Evolutionary conservation across 1,140 invertebrate species (phyloP), one percentile per base, ranked within the genome.

Genomic region (Lordiphosa collinella): DNA sequence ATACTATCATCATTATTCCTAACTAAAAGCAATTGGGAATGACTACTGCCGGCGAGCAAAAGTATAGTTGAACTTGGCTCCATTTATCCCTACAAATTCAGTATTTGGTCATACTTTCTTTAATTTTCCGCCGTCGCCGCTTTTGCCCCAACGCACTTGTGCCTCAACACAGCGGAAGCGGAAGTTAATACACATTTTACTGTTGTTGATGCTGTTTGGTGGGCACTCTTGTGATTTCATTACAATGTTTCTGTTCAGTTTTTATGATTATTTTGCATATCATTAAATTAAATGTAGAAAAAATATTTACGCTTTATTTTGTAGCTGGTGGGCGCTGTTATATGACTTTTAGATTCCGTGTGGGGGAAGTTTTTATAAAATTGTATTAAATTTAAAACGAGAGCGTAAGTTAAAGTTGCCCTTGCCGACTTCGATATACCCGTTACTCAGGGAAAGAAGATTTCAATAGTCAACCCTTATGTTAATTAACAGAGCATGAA

Each of bases 211-310:
- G 31, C 48, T 52, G 29, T 62, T 72, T 74, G 68, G 55, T 67
- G 65, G 67, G 68, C 65, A 57, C 55, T 72, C 58, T 74, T 63
- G 58, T 71, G 62, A 57, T 74, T 74, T 71, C 66, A 66, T 74
- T 66, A 57, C 57, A 71, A 62, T 67, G 61, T 74, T 71, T 25
- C 29, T 34, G 16, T 49, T 49, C 13, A 9, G 16, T 34, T 36
- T 75, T 68, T 69, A 73, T 73, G 58, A 69, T 73, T 73, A 67
- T 63, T 73, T 73, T 69, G 69, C 71, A 69, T 75, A 69, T 65
- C 65, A 58, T 65, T 57, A 75, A 75, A 75, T 75, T 74, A 74
- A 75, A 75, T 69, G 65, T 64, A 74, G 59, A 51, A 68, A 65
- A 68, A 65, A 74, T 74, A 25, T 69, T 63, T 44, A 47, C 55